A percentile compares a stretch with the other conserved stretches of the same genome.
Conservation (phyloP, 2,113 vertebrate genomes). For the Protobothrops flavoviridis region DNA sequence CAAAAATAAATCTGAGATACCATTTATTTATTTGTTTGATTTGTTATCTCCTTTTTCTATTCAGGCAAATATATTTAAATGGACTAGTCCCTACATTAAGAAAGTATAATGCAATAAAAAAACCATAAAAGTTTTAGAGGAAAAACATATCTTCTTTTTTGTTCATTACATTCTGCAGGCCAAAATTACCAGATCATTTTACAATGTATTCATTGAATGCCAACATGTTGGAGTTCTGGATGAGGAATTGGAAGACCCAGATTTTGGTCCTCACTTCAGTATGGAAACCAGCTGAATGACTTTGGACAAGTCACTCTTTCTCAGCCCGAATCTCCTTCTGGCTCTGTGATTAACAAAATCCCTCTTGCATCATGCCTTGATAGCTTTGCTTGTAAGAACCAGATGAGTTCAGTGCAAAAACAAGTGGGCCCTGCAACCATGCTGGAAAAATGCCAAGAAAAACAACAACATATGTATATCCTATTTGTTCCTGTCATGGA, state of each 20-base stretch:
- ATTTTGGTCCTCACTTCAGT: neutral
- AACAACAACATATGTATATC: neutral
- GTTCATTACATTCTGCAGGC: neutral
- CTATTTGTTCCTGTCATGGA: neutral
- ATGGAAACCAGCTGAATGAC: neutral
- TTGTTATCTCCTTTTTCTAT: neutral
- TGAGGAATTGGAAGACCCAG: neutral
- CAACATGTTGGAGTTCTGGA: neutral
- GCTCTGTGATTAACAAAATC: neutral
- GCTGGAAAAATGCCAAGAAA: neutral
- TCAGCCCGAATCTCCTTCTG: neutral
- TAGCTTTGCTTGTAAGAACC: neutral
- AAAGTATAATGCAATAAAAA: conserved; percentile 21
- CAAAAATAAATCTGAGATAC: neutral
- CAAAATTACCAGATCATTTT: neutral
- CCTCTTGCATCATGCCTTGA: neutral
- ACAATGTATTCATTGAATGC: neutral
- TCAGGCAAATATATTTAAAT: conserved; percentile 1
- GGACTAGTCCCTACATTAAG: conserved; percentile 19
- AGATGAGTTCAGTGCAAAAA: neutral
- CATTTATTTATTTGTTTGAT: neutral
- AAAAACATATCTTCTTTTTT: no score
- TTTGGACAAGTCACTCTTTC: neutral
- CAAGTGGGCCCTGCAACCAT: neutral
- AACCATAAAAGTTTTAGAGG: neutral